Base-by-base conservation (phyloP, 1,140 invertebrate genomes). In the Adoxophyes honmai region DNA sequence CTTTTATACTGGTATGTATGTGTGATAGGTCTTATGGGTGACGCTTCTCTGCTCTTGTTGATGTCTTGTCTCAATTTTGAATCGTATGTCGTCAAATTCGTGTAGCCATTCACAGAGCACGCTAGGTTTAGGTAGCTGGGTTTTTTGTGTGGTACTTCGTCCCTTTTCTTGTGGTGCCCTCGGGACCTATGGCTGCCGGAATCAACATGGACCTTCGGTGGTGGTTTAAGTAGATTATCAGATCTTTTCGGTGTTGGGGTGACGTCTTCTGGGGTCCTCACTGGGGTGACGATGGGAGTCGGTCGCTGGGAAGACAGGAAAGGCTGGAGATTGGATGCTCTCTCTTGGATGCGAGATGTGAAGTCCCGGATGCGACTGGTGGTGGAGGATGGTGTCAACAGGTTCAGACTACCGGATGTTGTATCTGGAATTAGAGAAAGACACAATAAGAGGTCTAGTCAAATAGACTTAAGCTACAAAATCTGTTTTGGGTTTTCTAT, bases 41-140 rank as follows among this genome's bases (percentile, higher is more conserved):
- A 94, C 59, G 91, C 93, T 86, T 92, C 94, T 62, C 90, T 89
- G 68, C 92, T 93, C 68, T 91, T 91, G 39, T 92, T 91, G 33
- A 93, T 90, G 38, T 93, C 93, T 78, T 94, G 93, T 34, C 94
- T 89, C 15, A 94, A 82, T 73, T 94, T 94, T 0, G 94, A 94
- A 74, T 95, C 94, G 91, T 97, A 97, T 57, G 94, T 95, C 8
- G 93, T 96, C 42, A 95, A 91, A 68, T 94, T 94, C 0, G 94
- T 95, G 78, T 98, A 98, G 7, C 96, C 96, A 87, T 95, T 97
- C 18, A 97, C 95, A 11, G 95, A 96, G 78, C 96, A 97, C 51
- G 96, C 95, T 52, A 98, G 88, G 73, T 94, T 95, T 39, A 98
- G 86, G 80, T 98, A 98, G 54, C 95, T 97, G 0, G 96, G 96